These are phyloP conservation scores for Plecotus auritus DNA, from an alignment of 2,113 vertebrate species.

Conservation along the genomic window DNA sequence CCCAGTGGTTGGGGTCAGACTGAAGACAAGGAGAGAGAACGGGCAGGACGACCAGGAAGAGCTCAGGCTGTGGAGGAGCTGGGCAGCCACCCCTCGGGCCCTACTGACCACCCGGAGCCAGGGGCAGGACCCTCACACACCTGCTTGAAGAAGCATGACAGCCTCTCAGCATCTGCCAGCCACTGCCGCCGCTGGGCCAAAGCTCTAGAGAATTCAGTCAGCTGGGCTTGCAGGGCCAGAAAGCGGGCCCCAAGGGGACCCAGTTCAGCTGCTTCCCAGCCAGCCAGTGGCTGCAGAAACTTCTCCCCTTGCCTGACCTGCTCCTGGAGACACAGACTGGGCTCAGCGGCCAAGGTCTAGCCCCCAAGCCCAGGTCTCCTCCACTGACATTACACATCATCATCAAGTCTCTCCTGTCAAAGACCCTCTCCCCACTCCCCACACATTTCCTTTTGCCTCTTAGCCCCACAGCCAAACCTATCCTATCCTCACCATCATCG, in stretches of 20 bases:
- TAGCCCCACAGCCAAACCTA: neutral
- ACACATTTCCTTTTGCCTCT: neutral
- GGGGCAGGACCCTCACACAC: neutral
- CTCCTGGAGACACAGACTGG: slow-evolving; percentile 51
- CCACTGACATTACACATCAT: neutral
- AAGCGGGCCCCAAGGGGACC: slow-evolving; percentile 47
- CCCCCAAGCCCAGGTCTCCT: neutral
- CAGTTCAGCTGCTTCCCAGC: slow-evolving; percentile 46
- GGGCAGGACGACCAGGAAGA: neutral
- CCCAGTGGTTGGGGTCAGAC: neutral
- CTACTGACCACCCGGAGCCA: neutral
- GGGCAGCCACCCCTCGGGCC: neutral
- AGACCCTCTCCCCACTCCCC: neutral
- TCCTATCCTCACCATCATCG: neutral
- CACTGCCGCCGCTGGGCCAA: slow-evolving; percentile 53
- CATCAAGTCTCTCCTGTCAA: neutral
- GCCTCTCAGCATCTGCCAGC: slow-evolving; percentile 60
- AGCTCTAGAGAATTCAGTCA: slow-evolving; percentile 62
- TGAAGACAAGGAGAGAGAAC: neutral
- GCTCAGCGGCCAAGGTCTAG: neutral
- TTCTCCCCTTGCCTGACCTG: slow-evolving; percentile 58
- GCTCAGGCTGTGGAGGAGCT: neutral
- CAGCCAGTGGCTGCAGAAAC: slow-evolving; percentile 54
- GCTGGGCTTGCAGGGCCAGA: slow-evolving; percentile 47
- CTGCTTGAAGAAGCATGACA: slow-evolving; percentile 61